Evolutionary conservation across 2,888 invertebrate species (phyloP).

Genomic region (Dasypogon diadema): DNA sequence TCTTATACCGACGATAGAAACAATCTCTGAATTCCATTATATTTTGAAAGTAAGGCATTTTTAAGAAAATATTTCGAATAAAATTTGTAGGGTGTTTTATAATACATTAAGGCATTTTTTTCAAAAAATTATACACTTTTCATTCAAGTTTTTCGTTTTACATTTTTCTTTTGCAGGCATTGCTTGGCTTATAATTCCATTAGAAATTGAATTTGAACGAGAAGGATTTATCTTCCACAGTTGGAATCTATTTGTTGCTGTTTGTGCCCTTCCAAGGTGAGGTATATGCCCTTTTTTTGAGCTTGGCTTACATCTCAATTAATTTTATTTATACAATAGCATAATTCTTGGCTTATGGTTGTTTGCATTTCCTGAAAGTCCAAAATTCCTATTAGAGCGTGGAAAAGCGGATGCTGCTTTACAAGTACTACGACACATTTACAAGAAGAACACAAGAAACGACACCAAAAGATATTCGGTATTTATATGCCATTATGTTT

Average conservation of each 20-base stretch:
- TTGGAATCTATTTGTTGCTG: conserved; percentile 84
- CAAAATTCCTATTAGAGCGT: conserved; percentile 84
- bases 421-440: conserved; percentile 76
- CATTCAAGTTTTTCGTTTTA: too few relatives aligned
- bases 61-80: too few relatives aligned
- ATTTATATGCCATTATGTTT: too few relatives aligned
- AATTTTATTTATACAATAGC: conserved; percentile 55
- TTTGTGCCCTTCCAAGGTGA: conserved; percentile 78
- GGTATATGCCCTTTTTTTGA: conserved; percentile 21
- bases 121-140: too few relatives aligned
- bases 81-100: too few relatives aligned
- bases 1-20: too few relatives aligned
- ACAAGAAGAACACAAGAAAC: conserved; percentile 79
- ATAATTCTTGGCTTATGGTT: conserved; percentile 72
- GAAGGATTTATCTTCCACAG: conserved; percentile 78
- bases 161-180: conserved; percentile 72
- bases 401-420: conserved; percentile 83
- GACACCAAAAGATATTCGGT: conserved; percentile 80
- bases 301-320: conserved; percentile 4
- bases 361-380: conserved; percentile 83
- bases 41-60: too few relatives aligned
- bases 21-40: too few relatives aligned
- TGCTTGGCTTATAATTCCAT: conserved; percentile 83
- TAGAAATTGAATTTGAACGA: conserved; percentile 73
- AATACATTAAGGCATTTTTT: too few relatives aligned